Conservation (phyloP, 64 coral and sea anemone species). For the Orbicella faveolata region DNA sequence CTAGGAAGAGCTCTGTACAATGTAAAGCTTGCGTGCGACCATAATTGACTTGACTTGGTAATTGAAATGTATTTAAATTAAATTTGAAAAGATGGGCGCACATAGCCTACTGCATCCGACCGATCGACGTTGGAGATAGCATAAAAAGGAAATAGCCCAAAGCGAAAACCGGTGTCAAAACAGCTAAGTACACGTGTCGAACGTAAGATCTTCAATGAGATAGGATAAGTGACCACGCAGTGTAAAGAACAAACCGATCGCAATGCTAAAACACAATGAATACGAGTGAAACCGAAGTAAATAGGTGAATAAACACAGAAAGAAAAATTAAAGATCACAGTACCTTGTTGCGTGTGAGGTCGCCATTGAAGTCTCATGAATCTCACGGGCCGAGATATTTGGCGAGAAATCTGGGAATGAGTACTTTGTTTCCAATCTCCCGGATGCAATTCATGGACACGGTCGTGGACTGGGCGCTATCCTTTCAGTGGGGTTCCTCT, state of each 20-base stretch:
- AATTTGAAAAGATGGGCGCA: too few relatives aligned
- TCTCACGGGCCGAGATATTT: not conserved
- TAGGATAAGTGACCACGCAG: not conserved
- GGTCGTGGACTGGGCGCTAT: conserved; percentile 13
- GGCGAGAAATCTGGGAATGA: conserved; percentile 10
- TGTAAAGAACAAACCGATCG: not conserved
- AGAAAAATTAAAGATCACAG: not conserved
- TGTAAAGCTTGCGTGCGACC: too few relatives aligned
- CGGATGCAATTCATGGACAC: not conserved
- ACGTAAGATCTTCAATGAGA: not conserved
- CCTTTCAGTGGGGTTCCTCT: conserved; percentile 11
- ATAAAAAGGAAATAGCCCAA: not conserved
- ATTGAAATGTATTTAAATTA: too few relatives aligned
- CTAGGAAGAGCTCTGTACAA: too few relatives aligned
- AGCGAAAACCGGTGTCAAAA: conserved; percentile 13
- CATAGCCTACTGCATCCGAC: too few relatives aligned
- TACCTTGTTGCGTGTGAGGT: conserved; percentile 11
- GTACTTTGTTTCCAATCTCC: not conserved
- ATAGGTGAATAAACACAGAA: not conserved
- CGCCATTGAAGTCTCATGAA: conserved; percentile 27
- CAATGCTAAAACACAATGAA: not conserved
- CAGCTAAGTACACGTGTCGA: conserved; percentile 12
- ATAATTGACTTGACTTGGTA: too few relatives aligned
- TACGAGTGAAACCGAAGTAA: not conserved
- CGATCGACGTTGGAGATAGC: not conserved